phyloP scores from a whole-genome alignment of 1,140 invertebrate genomes.

The Drosophila kanapiae region DNA sequence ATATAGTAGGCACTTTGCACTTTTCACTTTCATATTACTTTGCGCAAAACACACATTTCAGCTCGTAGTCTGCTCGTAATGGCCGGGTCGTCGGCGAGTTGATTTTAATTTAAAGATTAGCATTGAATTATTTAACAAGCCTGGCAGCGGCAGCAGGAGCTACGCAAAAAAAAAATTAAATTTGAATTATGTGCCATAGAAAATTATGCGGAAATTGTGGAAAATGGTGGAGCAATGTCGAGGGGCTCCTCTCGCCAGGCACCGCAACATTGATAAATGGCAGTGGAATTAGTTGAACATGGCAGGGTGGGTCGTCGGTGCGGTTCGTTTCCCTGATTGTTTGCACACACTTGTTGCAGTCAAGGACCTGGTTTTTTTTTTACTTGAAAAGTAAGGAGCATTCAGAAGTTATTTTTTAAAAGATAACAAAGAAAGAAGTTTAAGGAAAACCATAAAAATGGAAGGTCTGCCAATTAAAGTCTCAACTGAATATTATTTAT shows the following conservation, averaged over 20 bases:
- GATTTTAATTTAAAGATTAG: slow-evolving; percentile 84
- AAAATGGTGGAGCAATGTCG: background rate
- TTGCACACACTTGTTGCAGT: slow-evolving; percentile 57
- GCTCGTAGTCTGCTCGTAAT: slow-evolving; percentile 30
- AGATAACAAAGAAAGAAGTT: background rate
- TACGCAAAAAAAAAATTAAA: slow-evolving; percentile 68
- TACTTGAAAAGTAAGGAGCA: too few relatives aligned
- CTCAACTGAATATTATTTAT: background rate
- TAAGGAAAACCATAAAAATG: background rate
- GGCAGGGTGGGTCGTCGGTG: slow-evolving; percentile 32
- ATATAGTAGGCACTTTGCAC: slow-evolving; percentile 22
- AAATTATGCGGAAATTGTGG: slow-evolving; percentile 59
- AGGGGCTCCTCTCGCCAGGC: background rate
- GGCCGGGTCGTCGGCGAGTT: slow-evolving; percentile 42
- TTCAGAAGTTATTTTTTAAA: too few relatives aligned
- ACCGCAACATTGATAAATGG: slow-evolving; percentile 60
- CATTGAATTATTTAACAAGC: slow-evolving; percentile 75
- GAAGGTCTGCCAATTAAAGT: background rate
- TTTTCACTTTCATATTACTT: slow-evolving; percentile 9
- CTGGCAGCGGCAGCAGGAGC: slow-evolving; percentile 13
- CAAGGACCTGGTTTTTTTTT: slow-evolving; percentile 2
- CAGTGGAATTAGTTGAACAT: slow-evolving; percentile 60
- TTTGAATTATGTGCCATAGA: slow-evolving; percentile 75
- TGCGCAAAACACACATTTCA: slow-evolving; percentile 48
- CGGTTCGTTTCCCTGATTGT: slow-evolving; percentile 39